A percentile compares a stretch with the other conserved stretches of the same genome.
Conservation (phyloP, 2,113 vertebrate genomes). For the Triplophysa dalaica region DNA sequence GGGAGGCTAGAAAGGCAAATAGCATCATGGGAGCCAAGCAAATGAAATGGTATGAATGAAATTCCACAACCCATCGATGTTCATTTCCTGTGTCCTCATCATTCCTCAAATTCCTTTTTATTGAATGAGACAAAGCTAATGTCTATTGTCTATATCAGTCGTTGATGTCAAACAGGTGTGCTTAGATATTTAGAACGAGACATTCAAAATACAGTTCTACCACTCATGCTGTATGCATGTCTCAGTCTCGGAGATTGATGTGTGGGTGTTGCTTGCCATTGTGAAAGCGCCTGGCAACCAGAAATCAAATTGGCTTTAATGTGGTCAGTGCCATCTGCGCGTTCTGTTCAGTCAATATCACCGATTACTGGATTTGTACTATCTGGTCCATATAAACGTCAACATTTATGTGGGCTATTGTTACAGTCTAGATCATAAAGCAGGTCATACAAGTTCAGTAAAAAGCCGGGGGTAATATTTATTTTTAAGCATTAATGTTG, state of each 20-base stretch:
- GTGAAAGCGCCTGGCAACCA: slow-evolving; percentile 56
- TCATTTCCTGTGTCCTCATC: neutral
- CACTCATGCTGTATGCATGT: neutral
- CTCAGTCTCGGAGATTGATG: slow-evolving; percentile 16
- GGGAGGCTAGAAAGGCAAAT: slow-evolving; percentile 64
- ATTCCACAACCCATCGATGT: slow-evolving; percentile 23
- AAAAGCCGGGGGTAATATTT: neutral
- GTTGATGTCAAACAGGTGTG: neutral
- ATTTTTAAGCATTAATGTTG: neutral
- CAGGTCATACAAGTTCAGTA: slow-evolving; percentile 11
- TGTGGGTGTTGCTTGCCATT: slow-evolving; percentile 27
- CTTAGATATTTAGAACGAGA: neutral
- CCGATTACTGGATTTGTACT: neutral
- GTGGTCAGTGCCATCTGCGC: slow-evolving; percentile 24
- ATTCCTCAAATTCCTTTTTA: neutral
- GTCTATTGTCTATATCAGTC: neutral
- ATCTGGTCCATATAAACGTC: neutral
- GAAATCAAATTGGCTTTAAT: slow-evolving; percentile 27
- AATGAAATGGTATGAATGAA: slow-evolving; percentile 77
- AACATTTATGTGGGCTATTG: neutral
- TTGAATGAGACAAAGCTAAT: neutral
- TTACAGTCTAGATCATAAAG: neutral
- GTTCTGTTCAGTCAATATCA: neutral
- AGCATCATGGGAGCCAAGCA: slow-evolving; percentile 78
- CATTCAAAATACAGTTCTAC: neutral